Percentiles rank a stretch among this genome's conserved stretches.
phyloP scores from a whole-genome alignment of 2,888 invertebrate genomes.

The Pandemis cinnamomeana region DNA sequence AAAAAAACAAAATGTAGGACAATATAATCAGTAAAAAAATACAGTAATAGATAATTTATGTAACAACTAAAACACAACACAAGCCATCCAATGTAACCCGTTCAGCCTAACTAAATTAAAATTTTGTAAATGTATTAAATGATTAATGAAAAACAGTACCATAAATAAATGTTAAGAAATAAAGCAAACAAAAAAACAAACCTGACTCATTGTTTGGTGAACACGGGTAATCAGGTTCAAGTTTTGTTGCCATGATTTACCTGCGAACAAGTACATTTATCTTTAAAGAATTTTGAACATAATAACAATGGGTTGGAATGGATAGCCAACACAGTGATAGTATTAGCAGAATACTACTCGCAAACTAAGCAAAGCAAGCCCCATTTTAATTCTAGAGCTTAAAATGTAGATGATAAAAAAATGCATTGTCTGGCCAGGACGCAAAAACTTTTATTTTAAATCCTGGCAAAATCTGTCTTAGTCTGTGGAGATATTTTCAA shows the following conservation, averaged over 20 bases:
- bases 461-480: too few species aligned
- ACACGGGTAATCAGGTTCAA: slow-evolving; percentile 71
- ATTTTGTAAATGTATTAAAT: background rate
- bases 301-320: background rate
- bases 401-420: too few species aligned
- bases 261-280: slow-evolving; percentile 72
- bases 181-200: slow-evolving; percentile 56
- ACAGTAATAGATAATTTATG: too few species aligned
- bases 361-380: too few species aligned
- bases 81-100: background rate
- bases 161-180: background rate
- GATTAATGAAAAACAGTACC: slow-evolving; percentile 3
- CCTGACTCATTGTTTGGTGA: slow-evolving; percentile 79
- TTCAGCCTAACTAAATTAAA: background rate
- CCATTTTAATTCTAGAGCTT: too few species aligned
- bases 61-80: too few species aligned
- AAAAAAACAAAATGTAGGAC: too few species aligned
- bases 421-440: too few species aligned
- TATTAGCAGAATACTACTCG: background rate
- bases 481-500: too few species aligned
- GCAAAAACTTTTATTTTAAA: too few species aligned
- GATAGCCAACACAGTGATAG: background rate
- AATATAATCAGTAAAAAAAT: too few species aligned
- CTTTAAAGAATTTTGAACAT: slow-evolving; percentile 4
- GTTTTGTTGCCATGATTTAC: slow-evolving; percentile 78